These are phyloP conservation scores for Hyposoter dolosus DNA, from an alignment of 2,888 invertebrate species.

Conservation along the genomic window DNA sequence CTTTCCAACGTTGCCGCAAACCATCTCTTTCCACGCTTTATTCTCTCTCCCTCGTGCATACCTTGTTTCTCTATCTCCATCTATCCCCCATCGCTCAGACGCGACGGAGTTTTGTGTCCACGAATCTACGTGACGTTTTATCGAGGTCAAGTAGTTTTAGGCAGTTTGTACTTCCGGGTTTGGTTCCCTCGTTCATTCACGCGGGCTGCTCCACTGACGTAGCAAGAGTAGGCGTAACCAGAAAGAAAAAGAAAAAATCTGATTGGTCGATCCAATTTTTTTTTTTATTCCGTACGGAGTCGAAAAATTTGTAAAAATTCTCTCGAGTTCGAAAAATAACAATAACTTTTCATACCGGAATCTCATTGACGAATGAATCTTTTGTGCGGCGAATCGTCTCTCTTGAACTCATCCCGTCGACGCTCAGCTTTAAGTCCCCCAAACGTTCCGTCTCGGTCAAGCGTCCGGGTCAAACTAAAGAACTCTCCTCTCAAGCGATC, in stretches of 20 bases:
- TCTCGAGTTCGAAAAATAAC: not conserved
- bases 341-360: constrained; percentile 14
- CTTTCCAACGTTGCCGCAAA: constrained; percentile 31
- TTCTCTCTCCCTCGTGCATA: not conserved
- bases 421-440: constrained; percentile 15
- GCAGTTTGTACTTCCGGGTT: not conserved
- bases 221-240: not conserved
- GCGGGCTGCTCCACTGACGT: not conserved
- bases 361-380: not conserved
- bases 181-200: not conserved
- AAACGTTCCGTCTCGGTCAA: constrained; percentile 30
- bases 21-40: constrained; percentile 2
- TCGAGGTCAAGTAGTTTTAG: constrained; percentile 23
- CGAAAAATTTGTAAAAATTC: not conserved
- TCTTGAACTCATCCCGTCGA: not conserved
- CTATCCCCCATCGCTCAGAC: not conserved
- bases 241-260: not conserved
- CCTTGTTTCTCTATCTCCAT: not conserved
- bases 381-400: not conserved
- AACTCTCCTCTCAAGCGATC: not conserved
- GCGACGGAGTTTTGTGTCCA: constrained; percentile 7
- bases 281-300: not conserved
- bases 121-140: constrained; percentile 40
- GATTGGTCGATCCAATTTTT: not conserved
- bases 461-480: constrained; percentile 22